Base-by-base conservation (phyloP, 2,113 vertebrate genomes). In the Terrapene triunguis region DNA sequence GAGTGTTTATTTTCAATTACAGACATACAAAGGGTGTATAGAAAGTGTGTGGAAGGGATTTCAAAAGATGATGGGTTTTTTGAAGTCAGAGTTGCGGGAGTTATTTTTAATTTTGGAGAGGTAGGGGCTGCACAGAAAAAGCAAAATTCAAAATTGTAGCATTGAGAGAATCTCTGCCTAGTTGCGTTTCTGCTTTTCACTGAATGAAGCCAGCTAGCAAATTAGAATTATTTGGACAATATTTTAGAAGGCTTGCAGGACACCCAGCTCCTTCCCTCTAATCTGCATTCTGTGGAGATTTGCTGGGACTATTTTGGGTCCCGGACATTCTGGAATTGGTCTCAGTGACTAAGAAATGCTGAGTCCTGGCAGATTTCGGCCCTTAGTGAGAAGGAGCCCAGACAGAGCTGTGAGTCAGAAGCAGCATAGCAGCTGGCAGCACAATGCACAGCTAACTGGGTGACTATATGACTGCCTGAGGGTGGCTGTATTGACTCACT, bases 401-500 rank as follows among this genome's bases (percentile, higher is more conserved):
- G 92, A 94, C 90, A 97, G 86, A 84, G 50, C 88, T 48, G 89
- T 97, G 97, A 97, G 90, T 97, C 96, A 96, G 62, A 76, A 89
- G 78, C 87, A 86, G 91, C 50, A 62, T 65, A 95, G 88, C 94
- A 92, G 97, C 47, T 85, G 87, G 90, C 80, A 84, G 82, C 74
- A 55, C 76, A 51, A 54, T 80, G 87, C 93, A 93, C 96, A 95
- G 94, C 85, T 97, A 95, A 97, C 92, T 88, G 93, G 95, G 95
- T 94, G 93, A 94, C 85, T 85, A 93, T 74, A 59, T 94, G 93
- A 94, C 84, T 94, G 95, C 48, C 90, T 97, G 93, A 69, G 95
- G 91, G 95, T 95, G 97, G 95, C 91, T 95, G 92, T 92, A 78
- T 90, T 98, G 96, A 97, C 80, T 97, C 97, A 97, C 42, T 95